These are phyloP conservation scores for Eristalis pertinax DNA, from an alignment of 2,888 invertebrate species.

Conservation along the genomic window DNA sequence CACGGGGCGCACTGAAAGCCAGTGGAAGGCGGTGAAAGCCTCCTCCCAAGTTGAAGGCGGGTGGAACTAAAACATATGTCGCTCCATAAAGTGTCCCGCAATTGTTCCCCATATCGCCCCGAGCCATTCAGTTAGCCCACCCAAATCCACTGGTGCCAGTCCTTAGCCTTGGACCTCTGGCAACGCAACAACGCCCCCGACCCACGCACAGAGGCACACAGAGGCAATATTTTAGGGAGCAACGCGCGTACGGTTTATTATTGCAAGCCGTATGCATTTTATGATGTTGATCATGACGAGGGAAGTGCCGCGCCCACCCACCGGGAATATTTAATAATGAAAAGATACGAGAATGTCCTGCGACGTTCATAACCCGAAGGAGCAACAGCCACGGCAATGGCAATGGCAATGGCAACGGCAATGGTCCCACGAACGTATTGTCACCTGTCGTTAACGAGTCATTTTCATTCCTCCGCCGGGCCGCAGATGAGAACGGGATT, in stretches of 20 bases:
- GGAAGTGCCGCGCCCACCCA: neutral
- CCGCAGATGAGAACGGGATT: conserved; percentile 26
- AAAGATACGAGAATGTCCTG: conserved; percentile 54
- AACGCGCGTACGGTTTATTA: conserved; percentile 62
- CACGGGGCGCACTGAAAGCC: too few species aligned
- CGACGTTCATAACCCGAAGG: conserved; percentile 6
- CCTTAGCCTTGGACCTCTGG: neutral
- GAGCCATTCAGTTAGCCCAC: neutral
- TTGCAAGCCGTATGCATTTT: conserved; percentile 71
- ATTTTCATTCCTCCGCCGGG: conserved; percentile 48
- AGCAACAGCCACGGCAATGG: neutral
- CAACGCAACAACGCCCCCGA: conserved; percentile 3
- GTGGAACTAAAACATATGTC: conserved; percentile 65
- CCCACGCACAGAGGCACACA: neutral
- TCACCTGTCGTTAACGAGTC: conserved; percentile 70
- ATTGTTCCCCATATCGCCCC: conserved; percentile 30
- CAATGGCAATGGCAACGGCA: conserved; percentile 9
- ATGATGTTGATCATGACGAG: conserved; percentile 51
- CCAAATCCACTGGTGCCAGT: too few species aligned
- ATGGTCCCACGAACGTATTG: conserved; percentile 39
- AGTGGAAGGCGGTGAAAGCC: neutral
- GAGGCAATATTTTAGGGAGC: conserved; percentile 30
- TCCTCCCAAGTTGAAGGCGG: neutral
- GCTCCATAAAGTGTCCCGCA: conserved; percentile 66
- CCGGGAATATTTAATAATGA: conserved; percentile 67